Conservation (phyloP, 2,797 vertebrate species). For the Pseudomugil gertrudae region DNA sequence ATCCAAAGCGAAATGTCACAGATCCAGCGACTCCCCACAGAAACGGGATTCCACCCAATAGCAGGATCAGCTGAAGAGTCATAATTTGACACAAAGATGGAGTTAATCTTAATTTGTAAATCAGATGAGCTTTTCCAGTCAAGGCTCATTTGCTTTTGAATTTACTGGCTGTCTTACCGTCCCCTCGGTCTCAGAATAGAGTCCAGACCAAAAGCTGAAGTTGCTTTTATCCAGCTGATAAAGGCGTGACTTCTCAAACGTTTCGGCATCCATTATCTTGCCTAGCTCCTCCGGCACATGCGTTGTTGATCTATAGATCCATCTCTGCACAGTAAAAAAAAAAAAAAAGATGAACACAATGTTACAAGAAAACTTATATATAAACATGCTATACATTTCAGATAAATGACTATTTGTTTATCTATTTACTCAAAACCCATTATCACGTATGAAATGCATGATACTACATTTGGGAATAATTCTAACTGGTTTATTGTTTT, state of each 20-base stretch:
- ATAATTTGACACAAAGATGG: not conserved
- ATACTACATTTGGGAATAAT: not conserved
- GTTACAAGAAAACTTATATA: not conserved
- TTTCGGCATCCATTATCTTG: conserved; percentile 96
- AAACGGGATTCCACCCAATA: conserved; percentile 95
- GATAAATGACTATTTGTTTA: not conserved
- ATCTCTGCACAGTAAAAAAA: conserved; percentile 79
- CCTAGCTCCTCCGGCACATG: conserved; percentile 91
- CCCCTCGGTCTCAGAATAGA: conserved; percentile 96
- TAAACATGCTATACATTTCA: not conserved
- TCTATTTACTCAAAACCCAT: not conserved
- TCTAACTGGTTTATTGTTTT: not conserved
- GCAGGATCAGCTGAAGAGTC: conserved; percentile 88
- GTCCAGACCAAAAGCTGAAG: conserved; percentile 98
- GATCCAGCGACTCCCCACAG: conserved; percentile 90
- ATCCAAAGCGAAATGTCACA: conserved; percentile 84
- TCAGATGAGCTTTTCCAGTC: not conserved
- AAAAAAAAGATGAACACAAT: conserved; percentile 1
- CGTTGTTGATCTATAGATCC: conserved; percentile 89
- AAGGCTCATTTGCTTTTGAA: not conserved
- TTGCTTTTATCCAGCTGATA: conserved; percentile 99
- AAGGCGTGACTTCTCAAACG: conserved; percentile 96
- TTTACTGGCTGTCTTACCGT: conserved; percentile 83
- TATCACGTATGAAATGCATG: not conserved
- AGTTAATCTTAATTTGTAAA: not conserved